Evolutionary conservation across 2,113 vertebrate genomes (phyloP), one percentile per base, ranked within the genome.

Genomic region (Sinocyclocheilus anophthalmus): DNA sequence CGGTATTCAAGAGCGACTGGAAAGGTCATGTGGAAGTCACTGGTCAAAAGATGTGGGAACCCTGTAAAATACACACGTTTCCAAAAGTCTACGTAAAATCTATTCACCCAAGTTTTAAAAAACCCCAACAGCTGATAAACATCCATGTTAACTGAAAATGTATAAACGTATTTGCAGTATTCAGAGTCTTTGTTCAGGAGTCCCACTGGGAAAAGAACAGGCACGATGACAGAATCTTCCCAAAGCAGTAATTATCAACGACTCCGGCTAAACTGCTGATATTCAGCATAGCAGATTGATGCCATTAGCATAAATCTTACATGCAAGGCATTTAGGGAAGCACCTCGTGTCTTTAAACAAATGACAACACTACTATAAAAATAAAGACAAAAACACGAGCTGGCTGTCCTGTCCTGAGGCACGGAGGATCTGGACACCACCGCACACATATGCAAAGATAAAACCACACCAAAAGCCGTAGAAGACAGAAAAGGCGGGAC

Each of bases 401-500:
- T 42, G 5, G 11, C 20, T 5, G 39, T 13, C 39, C 72, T 5
- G 5, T 24, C 20, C 39, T 48, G 59, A 81, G 37, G 13, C 50
- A 13, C 2, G 50, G 50, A 53, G 50, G 7, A 81, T 24, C 3
- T 26, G 13, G 45, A 45, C 39, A 2, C 22, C n/a, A 16, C 37
- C 0, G 78, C 7, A 65, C 30, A 39, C 53, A 16, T 76, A 24
- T 22, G 45, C 37, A 78, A 70, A 81, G 85, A 77, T 73, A 81
- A 14, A 83, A 75, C 57, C 85, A 81, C 72, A 86, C 76, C 50
- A 61, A 85, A 91, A 85, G 87, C 76, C 16, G 77, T 86, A 89
- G 87, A 85, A 90, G 65, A 90, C 18, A 83, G 37, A 67, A 90
- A 84, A 88, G 89, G 16, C 83, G 87, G 91, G 91, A 91, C 90